Conservation (phyloP, 2,797 vertebrate genomes). For the Anguilla marmorata region DNA sequence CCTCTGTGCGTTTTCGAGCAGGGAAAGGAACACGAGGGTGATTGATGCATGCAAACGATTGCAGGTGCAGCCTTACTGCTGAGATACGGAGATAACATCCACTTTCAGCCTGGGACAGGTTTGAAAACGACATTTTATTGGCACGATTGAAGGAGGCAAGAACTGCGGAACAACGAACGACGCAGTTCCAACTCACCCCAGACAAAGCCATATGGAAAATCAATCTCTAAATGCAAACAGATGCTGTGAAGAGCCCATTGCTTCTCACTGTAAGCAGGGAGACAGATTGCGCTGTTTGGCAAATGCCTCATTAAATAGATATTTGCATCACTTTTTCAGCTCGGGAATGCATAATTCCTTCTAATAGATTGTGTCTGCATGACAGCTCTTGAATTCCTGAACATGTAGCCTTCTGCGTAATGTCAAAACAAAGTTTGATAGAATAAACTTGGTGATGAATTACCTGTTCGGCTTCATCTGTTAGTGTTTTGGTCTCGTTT, state of each 20-base stretch:
- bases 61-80: not conserved
- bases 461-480: not conserved
- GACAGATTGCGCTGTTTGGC: constrained; percentile 29
- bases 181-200: constrained; percentile 17
- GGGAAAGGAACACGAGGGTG: not conserved
- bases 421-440: constrained; percentile 18
- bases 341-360: constrained; percentile 15
- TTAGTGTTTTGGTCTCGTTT: not conserved
- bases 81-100: not conserved
- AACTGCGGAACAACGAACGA: not conserved
- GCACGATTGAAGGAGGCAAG: not conserved
- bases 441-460: not conserved
- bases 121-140: constrained; percentile 5
- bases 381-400: constrained; percentile 13
- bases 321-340: not conserved
- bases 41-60: not conserved
- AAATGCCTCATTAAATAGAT: constrained; percentile 15
- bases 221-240: constrained; percentile 24
- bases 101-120: not conserved
- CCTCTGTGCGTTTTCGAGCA: not conserved
- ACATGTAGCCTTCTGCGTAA: not conserved
- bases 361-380: not conserved
- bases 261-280: constrained; percentile 2
- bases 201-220: constrained; percentile 27
- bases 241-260: constrained; percentile 17